Conservation (phyloP, 2,113 vertebrate species). For the Zootoca vivipara region DNA sequence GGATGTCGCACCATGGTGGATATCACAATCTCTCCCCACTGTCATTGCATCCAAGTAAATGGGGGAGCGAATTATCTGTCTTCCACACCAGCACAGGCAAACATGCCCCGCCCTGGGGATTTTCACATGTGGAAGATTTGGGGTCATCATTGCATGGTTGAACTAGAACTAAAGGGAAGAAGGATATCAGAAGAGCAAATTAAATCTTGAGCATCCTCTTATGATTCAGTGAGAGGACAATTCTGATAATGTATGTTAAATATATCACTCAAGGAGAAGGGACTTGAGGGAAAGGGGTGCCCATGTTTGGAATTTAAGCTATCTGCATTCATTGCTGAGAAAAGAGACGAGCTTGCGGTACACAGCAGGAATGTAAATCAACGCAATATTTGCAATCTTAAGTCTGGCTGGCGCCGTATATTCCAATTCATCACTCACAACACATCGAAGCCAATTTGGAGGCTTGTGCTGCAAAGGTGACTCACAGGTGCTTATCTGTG, state of each 20-base stretch:
- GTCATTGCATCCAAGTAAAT: too few relatives aligned
- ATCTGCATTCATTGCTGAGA: background rate
- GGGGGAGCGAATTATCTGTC: background rate
- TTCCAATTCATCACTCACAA: slow-evolving; percentile 36
- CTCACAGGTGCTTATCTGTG: background rate
- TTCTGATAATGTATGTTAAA: background rate
- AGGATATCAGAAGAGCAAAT: background rate
- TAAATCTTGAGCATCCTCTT: background rate
- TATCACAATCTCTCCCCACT: too few relatives aligned
- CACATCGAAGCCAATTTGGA: slow-evolving; percentile 53
- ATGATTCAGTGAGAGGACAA: background rate
- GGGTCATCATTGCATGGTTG: background rate
- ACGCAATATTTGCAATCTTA: background rate
- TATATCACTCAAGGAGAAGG: background rate
- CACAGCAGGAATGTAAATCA: background rate
- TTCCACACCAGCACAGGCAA: background rate
- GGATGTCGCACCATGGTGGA: too few relatives aligned
- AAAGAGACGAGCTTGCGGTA: slow-evolving; percentile 9
- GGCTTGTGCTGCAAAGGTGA: slow-evolving; percentile 31
- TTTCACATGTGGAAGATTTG: background rate
- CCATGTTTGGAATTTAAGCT: background rate
- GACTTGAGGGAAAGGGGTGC: background rate
- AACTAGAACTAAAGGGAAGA: background rate
- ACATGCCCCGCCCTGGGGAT: background rate
- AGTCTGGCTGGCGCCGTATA: slow-evolving; percentile 14